Evolutionary conservation across 92 coral and sea anemone species (phyloP).

Genomic region (Scolanthus callimorphus): DNA sequence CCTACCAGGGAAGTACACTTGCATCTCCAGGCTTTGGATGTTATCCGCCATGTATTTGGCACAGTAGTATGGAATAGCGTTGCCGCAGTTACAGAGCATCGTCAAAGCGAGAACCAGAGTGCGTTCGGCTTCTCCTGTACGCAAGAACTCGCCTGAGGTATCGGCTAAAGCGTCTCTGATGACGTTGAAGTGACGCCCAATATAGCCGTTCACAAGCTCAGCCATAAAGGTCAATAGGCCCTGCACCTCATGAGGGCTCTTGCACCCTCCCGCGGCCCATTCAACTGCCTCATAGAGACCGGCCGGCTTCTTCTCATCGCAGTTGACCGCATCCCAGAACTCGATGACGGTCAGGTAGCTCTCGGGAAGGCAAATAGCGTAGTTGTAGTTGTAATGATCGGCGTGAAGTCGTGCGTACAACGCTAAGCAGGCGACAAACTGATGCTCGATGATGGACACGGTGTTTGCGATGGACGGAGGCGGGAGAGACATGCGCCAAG

Average conservation of each 20-base stretch:
- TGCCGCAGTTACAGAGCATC: slow-evolving; percentile 88
- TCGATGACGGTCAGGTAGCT: slow-evolving; percentile 60
- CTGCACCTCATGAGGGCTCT: slow-evolving; percentile 40
- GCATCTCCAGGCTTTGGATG: slow-evolving; percentile 27
- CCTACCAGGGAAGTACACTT: slow-evolving; percentile 37
- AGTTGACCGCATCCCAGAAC: slow-evolving; percentile 58
- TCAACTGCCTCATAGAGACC: slow-evolving; percentile 48
- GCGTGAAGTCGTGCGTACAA: slow-evolving; percentile 54
- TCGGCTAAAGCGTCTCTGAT: slow-evolving; percentile 45
- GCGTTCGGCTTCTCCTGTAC: slow-evolving; percentile 73
- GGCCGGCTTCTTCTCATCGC: slow-evolving; percentile 24
- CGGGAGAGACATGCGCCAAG: slow-evolving; percentile 35
- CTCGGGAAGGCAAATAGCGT: slow-evolving; percentile 67
- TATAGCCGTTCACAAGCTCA: slow-evolving; percentile 57
- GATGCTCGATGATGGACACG: slow-evolving; percentile 71
- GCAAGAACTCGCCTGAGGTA: slow-evolving; percentile 22
- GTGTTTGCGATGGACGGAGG: slow-evolving; percentile 69
- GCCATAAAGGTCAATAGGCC: slow-evolving; percentile 55
- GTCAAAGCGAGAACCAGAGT: slow-evolving; percentile 65
- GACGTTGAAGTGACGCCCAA: slow-evolving; percentile 54
- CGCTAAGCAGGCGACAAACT: slow-evolving; percentile 60
- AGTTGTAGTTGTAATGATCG: slow-evolving; percentile 37
- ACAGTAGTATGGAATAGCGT: slow-evolving; percentile 44
- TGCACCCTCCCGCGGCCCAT: slow-evolving; percentile 13
- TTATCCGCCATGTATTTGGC: slow-evolving; percentile 15